Conservation (phyloP, 2,888 invertebrate species). For the Eupsilia transversa region DNA sequence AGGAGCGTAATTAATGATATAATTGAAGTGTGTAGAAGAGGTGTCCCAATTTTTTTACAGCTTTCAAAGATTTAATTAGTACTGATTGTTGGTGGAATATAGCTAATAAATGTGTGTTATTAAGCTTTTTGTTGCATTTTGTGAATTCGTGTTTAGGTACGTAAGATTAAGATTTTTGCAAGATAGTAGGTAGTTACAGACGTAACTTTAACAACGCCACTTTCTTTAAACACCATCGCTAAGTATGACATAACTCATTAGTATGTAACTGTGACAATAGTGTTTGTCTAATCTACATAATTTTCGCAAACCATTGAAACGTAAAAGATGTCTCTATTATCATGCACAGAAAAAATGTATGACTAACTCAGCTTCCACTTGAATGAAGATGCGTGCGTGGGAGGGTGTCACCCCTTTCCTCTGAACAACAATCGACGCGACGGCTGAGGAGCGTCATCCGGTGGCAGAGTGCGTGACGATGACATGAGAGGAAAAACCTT, state of each 20-base stretch:
- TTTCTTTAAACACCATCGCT: slow-evolving; percentile 34
- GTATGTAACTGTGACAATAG: slow-evolving; percentile 43
- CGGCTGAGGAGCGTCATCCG: slow-evolving; percentile 81
- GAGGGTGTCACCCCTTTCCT: slow-evolving; percentile 87
- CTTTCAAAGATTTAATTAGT: neutral
- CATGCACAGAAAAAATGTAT: slow-evolving; percentile 58
- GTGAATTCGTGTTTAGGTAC: neutral
- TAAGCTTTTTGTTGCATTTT: neutral
- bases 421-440: slow-evolving; percentile 82
- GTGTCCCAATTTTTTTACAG: neutral
- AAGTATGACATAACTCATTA: slow-evolving; percentile 36
- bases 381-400: slow-evolving; percentile 84
- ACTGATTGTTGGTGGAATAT: neutral
- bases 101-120: neutral
- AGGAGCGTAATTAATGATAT: slow-evolving; percentile 4
- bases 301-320: slow-evolving; percentile 56
- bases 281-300: slow-evolving; percentile 47
- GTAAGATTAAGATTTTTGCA: slow-evolving; percentile 6
- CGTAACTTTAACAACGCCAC: slow-evolving; percentile 16
- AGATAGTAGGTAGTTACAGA: neutral
- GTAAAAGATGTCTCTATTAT: slow-evolving; percentile 50
- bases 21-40: slow-evolving; percentile 28
- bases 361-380: slow-evolving; percentile 82
- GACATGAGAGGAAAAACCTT: slow-evolving; percentile 71
- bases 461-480: slow-evolving; percentile 75